These are phyloP conservation scores for Phylloscopus whistleri DNA, from an alignment of 2,113 vertebrate genomes.

Conservation along the genomic window DNA sequence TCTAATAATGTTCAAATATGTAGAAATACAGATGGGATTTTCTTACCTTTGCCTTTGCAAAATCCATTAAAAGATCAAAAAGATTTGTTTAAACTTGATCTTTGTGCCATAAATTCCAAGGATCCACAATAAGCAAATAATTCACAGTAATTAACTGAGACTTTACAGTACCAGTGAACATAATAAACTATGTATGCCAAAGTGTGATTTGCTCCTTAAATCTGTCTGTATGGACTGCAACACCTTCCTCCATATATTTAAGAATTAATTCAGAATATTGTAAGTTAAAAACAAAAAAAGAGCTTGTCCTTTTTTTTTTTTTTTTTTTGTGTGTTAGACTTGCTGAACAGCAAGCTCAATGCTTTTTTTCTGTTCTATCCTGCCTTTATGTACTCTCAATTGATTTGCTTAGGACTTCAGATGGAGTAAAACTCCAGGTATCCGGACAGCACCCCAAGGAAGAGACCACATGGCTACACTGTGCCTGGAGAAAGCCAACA, in stretches of 20 bases:
- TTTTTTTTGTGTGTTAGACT: not conserved
- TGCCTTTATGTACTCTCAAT: not conserved
- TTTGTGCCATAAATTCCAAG: not conserved
- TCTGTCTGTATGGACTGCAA: not conserved
- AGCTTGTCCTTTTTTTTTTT: not conserved
- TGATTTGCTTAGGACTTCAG: not conserved
- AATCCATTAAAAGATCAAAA: not conserved
- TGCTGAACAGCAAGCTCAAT: not conserved
- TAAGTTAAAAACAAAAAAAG: not conserved
- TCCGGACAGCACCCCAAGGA: not conserved
- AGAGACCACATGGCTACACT: not conserved
- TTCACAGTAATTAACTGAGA: not conserved
- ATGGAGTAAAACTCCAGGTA: not conserved
- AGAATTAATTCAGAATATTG: not conserved
- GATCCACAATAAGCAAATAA: not conserved
- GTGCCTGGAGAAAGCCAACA: not conserved
- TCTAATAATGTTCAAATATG: not conserved
- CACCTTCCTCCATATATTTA: not conserved
- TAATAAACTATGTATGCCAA: not conserved
- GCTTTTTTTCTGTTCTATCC: not conserved
- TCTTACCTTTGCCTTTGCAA: not conserved
- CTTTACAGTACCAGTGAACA: not conserved
- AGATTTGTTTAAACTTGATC: slow-evolving; percentile 5
- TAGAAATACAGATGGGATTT: not conserved
- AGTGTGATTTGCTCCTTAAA: not conserved